phyloP scores from a whole-genome alignment of 1,140 invertebrate species.

The Drosophila teissieri region DNA sequence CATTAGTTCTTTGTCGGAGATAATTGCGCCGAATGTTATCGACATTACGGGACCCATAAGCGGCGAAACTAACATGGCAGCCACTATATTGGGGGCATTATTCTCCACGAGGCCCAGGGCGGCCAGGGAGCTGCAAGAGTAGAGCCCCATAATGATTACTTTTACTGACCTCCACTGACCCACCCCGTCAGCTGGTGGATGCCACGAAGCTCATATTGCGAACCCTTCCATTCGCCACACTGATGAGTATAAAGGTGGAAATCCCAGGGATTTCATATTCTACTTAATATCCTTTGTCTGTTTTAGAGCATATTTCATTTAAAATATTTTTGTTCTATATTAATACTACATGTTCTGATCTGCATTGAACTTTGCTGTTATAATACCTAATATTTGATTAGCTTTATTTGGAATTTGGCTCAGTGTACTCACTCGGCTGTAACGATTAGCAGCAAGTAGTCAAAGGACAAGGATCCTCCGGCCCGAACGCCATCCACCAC shows the following conservation, averaged over 20 bases:
- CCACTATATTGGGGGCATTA: conserved; percentile 91
- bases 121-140: conserved; percentile 85
- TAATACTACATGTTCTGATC: too few species aligned
- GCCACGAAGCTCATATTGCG: background rate
- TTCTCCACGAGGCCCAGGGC: conserved; percentile 87
- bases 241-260: too few species aligned
- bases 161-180: background rate
- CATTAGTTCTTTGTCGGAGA: conserved; percentile 88
- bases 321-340: too few species aligned
- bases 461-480: conserved; percentile 92
- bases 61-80: conserved; percentile 94
- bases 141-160: conserved; percentile 10
- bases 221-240: background rate
- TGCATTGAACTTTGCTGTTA: too few species aligned
- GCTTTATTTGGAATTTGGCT: too few species aligned
- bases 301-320: too few species aligned
- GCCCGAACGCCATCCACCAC: conserved; percentile 92
- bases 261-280: too few species aligned
- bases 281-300: too few species aligned
- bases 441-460: conserved; percentile 91
- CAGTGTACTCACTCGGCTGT: conserved; percentile 90
- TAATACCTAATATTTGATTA: too few species aligned
- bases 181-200: conserved; percentile 11
- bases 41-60: conserved; percentile 95
- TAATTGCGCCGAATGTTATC: conserved; percentile 92